A percentile compares a stretch with the other conserved stretches of the same genome.
Conservation (phyloP, 2,113 vertebrate species). For the Dipodomys spectabilis region DNA sequence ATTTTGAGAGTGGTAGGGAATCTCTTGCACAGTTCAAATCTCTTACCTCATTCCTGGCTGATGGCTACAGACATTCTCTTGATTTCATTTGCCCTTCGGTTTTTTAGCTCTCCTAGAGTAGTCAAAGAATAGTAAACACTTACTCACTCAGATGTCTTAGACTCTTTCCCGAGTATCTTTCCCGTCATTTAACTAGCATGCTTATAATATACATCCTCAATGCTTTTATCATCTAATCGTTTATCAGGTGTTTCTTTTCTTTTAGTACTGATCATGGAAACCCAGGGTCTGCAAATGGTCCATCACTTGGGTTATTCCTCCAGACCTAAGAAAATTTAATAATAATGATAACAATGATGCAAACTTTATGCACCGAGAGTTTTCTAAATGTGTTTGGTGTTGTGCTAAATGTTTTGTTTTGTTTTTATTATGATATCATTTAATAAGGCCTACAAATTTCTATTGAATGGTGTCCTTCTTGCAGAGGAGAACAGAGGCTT, state of each 20-base stretch:
- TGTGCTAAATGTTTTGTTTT: not conserved
- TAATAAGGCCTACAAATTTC: not conserved
- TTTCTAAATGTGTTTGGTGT: not conserved
- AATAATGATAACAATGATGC: not conserved
- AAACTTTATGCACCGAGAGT: not conserved
- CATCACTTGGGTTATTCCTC: too few species aligned
- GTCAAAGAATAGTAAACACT: constrained; percentile 10
- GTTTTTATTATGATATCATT: not conserved
- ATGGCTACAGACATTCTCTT: not conserved
- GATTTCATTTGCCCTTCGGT: not conserved
- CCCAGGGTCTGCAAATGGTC: not conserved
- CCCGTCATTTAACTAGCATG: not conserved
- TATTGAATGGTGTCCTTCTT: not conserved
- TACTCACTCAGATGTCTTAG: not conserved
- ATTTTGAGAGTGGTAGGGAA: not conserved
- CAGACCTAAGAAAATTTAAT: not conserved
- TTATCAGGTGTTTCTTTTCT: too few species aligned
- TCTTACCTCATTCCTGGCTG: not conserved
- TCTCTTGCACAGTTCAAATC: not conserved
- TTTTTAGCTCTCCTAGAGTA: not conserved
- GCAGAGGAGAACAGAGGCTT: not conserved
- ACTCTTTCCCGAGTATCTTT: not conserved
- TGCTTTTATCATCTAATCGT: not conserved
- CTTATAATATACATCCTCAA: not conserved
- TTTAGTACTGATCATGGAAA: too few species aligned